A percentile compares a stretch with the other conserved stretches of the same genome.
phyloP scores from a whole-genome alignment of 2,888 invertebrate species.

The Bedellia somnulentella region DNA sequence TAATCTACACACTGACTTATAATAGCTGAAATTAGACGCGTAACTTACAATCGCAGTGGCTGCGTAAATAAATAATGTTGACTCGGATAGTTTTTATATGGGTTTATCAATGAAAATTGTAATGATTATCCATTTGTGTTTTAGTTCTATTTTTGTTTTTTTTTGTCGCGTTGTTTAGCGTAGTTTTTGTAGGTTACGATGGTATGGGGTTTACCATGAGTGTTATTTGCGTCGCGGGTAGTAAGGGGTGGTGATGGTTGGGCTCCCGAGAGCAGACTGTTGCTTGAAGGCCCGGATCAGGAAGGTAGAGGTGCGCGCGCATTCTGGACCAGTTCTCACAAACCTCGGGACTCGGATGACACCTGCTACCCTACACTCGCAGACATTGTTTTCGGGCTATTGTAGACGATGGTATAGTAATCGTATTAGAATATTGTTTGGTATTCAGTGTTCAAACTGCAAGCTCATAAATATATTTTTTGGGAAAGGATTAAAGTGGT shows the following conservation, averaged over 20 bases:
- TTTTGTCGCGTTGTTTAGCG: neutral
- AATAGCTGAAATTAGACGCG: no score
- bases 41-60: conserved; percentile 17
- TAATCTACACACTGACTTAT: no score
- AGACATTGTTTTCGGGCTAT: no score
- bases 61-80: conserved; percentile 45
- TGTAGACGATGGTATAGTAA: no score
- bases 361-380: no score
- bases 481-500: no score
- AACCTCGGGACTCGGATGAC: no score
- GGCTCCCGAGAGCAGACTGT: conserved; percentile 56
- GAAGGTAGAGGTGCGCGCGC: conserved; percentile 43
- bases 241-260: conserved; percentile 28
- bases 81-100: conserved; percentile 18
- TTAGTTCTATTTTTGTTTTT: conserved; percentile 8
- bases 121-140: conserved; percentile 9
- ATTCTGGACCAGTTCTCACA: conserved; percentile 17
- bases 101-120: conserved; percentile 40
- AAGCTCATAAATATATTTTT: no score
- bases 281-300: conserved; percentile 26
- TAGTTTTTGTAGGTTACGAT: neutral
- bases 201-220: conserved; percentile 39
- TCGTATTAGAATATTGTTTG: no score
- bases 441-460: no score
- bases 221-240: conserved; percentile 35